Evolutionary conservation across 2,113 vertebrate species (phyloP).

Genomic region (Eurystomus gularis): DNA sequence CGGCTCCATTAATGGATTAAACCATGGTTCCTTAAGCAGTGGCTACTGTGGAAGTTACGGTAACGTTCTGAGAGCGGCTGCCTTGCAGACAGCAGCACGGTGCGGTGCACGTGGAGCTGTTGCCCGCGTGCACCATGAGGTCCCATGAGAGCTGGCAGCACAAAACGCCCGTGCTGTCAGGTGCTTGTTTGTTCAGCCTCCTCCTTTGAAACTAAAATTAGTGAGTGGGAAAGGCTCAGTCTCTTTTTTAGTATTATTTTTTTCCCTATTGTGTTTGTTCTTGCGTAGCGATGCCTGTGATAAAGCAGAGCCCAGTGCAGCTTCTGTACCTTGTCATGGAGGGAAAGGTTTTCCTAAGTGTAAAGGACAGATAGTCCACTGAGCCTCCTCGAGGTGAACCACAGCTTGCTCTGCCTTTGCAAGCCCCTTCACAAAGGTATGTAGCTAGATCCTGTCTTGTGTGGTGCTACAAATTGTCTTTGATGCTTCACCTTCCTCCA

Average conservation of each 20-base stretch:
- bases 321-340: accelerated
- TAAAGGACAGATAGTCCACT: not conserved
- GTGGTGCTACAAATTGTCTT: not conserved
- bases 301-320: not conserved
- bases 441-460: not conserved
- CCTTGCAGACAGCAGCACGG: not conserved
- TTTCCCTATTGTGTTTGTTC: not conserved
- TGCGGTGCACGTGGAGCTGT: accelerated
- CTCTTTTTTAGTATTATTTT: not conserved
- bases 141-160: not conserved
- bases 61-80: not conserved
- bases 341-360: not conserved
- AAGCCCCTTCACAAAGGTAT: not conserved
- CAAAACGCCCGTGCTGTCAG: accelerated
- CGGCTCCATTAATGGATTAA: not conserved
- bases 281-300: not conserved
- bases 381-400: not conserved
- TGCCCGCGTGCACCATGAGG: accelerated
- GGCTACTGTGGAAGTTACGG: not conserved
- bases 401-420: not conserved
- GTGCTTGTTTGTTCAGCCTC: not conserved
- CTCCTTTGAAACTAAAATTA: not conserved
- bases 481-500: not conserved
- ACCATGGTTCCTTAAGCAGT: not conserved
- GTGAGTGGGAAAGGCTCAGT: not conserved